A percentile compares a stretch with the other conserved stretches of the same genome.
Evolutionary conservation across 1,140 invertebrate species (phyloP).

Genomic region (Globodera ellingtonae): DNA sequence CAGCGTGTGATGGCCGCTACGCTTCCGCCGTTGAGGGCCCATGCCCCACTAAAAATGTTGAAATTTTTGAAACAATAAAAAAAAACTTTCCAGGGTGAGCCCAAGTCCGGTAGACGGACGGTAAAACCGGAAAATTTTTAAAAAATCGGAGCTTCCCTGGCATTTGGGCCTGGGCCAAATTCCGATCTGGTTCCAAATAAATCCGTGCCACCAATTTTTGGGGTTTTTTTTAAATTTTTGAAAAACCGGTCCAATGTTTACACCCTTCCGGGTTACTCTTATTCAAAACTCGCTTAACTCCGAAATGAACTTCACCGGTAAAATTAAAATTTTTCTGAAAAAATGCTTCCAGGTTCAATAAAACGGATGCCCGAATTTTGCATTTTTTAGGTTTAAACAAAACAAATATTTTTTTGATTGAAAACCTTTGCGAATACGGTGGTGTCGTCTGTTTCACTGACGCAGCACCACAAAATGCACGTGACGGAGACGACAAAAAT

Average conservation of each 20-base stretch:
- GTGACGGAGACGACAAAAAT: conserved; percentile 62
- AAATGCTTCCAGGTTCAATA: background rate
- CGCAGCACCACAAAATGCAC: conserved; percentile 64
- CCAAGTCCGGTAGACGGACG: no score
- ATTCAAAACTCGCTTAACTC: no score
- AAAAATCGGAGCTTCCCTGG: no score
- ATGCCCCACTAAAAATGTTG: conserved; percentile 30
- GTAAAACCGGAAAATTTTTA: no score
- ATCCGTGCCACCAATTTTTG: no score
- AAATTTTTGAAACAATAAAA: background rate
- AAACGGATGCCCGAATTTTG: background rate
- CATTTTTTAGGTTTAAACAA: conserved; percentile 12
- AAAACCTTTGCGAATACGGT: conserved; percentile 61
- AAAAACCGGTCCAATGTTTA: no score
- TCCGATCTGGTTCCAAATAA: background rate
- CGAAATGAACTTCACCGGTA: no score
- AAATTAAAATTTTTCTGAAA: no score
- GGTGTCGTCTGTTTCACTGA: conserved; percentile 54
- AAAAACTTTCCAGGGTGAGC: background rate
- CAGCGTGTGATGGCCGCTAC: background rate
- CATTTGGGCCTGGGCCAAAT: no score
- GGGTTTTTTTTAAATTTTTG: no score
- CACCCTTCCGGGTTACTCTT: no score
- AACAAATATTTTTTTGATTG: background rate
- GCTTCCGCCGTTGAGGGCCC: background rate